Percentiles rank a stretch among this genome's conserved stretches.
These are phyloP conservation scores for Gavia stellata DNA, from an alignment of 2,113 vertebrate genomes.

Conservation along the genomic window DNA sequence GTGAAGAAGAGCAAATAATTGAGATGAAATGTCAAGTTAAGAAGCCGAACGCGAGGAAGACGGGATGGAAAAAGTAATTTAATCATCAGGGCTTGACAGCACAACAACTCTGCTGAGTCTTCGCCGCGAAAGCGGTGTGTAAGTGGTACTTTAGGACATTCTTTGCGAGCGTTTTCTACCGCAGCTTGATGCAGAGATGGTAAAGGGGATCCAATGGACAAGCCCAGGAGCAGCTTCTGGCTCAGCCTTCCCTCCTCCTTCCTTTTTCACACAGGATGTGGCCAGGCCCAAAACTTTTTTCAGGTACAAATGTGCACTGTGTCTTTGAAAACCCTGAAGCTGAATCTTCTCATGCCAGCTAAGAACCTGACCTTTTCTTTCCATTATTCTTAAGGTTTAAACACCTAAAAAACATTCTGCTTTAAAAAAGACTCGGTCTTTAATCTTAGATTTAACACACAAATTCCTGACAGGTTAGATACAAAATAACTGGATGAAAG, in stretches of 20 bases:
- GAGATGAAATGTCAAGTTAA: background rate
- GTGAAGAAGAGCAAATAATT: background rate
- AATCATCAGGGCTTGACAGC: background rate
- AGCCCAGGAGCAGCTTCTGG: background rate
- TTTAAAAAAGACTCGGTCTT: background rate
- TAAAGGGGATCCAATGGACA: background rate
- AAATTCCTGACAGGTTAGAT: background rate
- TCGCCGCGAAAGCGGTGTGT: accelerated
- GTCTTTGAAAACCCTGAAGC: background rate
- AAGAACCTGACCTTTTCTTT: background rate
- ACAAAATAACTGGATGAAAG: background rate
- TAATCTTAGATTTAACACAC: background rate
- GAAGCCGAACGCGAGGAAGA: accelerated
- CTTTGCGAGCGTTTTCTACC: background rate
- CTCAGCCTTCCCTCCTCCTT: background rate
- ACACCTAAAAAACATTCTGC: background rate
- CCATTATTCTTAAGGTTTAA: background rate
- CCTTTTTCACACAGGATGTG: background rate
- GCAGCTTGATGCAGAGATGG: accelerated
- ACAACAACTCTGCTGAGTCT: background rate
- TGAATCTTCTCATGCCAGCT: background rate
- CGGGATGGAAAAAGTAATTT: background rate
- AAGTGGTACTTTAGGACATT: background rate
- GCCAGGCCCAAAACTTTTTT: background rate
- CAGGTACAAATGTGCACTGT: background rate